phyloP scores from a whole-genome alignment of 2,888 invertebrate species.

The Mythimna impura region DNA sequence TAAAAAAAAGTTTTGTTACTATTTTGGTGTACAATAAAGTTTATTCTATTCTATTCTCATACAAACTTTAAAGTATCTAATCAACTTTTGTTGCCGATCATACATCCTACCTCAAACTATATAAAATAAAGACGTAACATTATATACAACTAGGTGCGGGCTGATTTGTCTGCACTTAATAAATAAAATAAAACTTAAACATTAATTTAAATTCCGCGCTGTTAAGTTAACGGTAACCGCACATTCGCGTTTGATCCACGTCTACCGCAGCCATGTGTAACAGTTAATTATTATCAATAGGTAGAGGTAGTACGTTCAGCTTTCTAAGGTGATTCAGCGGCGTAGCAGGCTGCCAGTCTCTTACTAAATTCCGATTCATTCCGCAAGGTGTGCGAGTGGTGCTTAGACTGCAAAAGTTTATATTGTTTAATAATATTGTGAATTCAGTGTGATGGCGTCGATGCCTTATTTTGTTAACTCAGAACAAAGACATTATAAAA shows the following conservation, averaged over 20 bases:
- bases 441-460: constrained; percentile 83
- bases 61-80: neutral
- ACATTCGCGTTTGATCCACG: constrained; percentile 83
- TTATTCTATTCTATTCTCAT: no score
- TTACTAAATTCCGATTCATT: constrained; percentile 69
- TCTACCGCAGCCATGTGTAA: constrained; percentile 86
- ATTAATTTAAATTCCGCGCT: constrained; percentile 80
- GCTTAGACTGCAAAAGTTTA: constrained; percentile 61
- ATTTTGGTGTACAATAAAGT: no score
- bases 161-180: neutral
- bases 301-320: constrained; percentile 79
- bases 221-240: constrained; percentile 81
- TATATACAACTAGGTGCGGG: neutral
- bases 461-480: constrained; percentile 88
- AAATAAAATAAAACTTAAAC: constrained; percentile 17
- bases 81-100: neutral
- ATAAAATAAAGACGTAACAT: neutral
- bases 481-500: constrained; percentile 95
- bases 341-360: constrained; percentile 81
- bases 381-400: constrained; percentile 72
- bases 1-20: no score
- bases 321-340: constrained; percentile 89
- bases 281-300: constrained; percentile 86
- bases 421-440: constrained; percentile 52
- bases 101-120: neutral